phyloP scores from a whole-genome alignment of 2,797 vertebrate species.

The Sebastes flavidus region DNA sequence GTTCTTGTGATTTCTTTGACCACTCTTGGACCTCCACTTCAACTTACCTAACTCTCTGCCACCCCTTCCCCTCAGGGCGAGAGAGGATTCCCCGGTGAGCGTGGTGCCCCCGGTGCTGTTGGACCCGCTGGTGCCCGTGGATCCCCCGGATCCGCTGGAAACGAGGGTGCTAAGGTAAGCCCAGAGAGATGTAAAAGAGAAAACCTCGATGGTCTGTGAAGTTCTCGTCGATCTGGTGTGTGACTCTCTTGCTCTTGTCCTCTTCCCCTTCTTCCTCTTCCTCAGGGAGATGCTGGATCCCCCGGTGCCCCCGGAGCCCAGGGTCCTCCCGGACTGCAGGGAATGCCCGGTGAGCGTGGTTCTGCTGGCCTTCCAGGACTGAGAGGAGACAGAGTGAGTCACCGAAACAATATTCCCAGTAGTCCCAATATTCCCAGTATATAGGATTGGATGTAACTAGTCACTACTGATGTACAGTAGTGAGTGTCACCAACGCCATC shows the following conservation, averaged over 20 bases:
- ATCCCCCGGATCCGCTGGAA: slow-evolving; percentile 90
- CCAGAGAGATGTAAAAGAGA: not conserved
- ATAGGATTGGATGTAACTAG: not conserved
- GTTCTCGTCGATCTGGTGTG: not conserved
- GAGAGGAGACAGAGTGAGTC: slow-evolving; percentile 95
- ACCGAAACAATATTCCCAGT: not conserved
- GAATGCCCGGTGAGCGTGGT: slow-evolving; percentile 98
- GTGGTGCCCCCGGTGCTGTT: slow-evolving; percentile 87
- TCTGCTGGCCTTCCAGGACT: slow-evolving; percentile 94
- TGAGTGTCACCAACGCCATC: not conserved
- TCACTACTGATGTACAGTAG: not conserved
- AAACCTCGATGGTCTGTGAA: not conserved
- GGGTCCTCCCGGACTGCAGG: slow-evolving; percentile 95
- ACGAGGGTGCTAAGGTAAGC: slow-evolving; percentile 96
- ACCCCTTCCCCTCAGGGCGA: slow-evolving; percentile 84
- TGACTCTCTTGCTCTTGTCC: not conserved
- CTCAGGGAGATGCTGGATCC: slow-evolving; percentile 92
- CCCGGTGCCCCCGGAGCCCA: slow-evolving; percentile 89
- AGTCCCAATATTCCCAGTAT: not conserved
- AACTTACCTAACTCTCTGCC: not conserved
- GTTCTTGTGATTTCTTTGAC: not conserved
- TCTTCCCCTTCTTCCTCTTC: not conserved
- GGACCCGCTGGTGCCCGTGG: slow-evolving; percentile 92
- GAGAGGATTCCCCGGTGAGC: slow-evolving; percentile 97
- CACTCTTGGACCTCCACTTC: not conserved